A percentile compares a stretch with the other conserved stretches of the same genome.
phyloP scores from a whole-genome alignment of 2,797 vertebrate species.

The Epinephelus coioides region DNA sequence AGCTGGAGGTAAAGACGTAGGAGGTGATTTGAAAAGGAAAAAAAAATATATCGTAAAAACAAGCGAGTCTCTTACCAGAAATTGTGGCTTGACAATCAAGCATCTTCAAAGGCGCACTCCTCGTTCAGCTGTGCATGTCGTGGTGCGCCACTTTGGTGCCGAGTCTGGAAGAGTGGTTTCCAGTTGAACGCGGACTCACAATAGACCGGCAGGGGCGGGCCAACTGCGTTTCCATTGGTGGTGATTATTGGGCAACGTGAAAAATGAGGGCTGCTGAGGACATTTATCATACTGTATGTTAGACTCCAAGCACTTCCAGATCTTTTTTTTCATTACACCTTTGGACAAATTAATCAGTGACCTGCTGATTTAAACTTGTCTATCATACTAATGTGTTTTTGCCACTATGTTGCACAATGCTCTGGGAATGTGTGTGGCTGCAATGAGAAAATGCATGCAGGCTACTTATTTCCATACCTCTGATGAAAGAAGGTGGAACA shows the following conservation, averaged over 20 bases:
- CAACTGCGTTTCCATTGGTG: slow-evolving; percentile 66
- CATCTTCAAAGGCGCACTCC: slow-evolving; percentile 72
- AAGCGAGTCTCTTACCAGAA: slow-evolving; percentile 70
- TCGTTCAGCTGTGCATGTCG: slow-evolving; percentile 65
- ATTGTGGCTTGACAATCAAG: slow-evolving; percentile 43
- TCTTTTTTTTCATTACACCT: not conserved
- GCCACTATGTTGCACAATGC: slow-evolving; percentile 2
- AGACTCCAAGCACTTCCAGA: slow-evolving; percentile 22
- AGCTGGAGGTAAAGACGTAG: not conserved
- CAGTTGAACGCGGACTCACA: slow-evolving; percentile 72
- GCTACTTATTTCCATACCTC: not conserved
- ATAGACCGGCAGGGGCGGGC: slow-evolving; percentile 80
- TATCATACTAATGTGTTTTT: not conserved
- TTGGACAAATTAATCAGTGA: not conserved
- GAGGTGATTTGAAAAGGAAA: not conserved
- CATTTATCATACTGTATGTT: slow-evolving; percentile 57
- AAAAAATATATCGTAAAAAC: not conserved
- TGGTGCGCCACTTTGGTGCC: slow-evolving; percentile 80
- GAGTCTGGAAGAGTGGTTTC: slow-evolving; percentile 76
- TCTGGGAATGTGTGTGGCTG: slow-evolving; percentile 14
- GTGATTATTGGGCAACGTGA: slow-evolving; percentile 68
- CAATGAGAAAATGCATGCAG: slow-evolving; percentile 11
- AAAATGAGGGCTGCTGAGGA: slow-evolving; percentile 53
- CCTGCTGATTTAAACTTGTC: not conserved
- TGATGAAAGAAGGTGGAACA: slow-evolving; percentile 2